phyloP scores from a whole-genome alignment of 2,113 vertebrate genomes.

The Gadus macrocephalus region DNA sequence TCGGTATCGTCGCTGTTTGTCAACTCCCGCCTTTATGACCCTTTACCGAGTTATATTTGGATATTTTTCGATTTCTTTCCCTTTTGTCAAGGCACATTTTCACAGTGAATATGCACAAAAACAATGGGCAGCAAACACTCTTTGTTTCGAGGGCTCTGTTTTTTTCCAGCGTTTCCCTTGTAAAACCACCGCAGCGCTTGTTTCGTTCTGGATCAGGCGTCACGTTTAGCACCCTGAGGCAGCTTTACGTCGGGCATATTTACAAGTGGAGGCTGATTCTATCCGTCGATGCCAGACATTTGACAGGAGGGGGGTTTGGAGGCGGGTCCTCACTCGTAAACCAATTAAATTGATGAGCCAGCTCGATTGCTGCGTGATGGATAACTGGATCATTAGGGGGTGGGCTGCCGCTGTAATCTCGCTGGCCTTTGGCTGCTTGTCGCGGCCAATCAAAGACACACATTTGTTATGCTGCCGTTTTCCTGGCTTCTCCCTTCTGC shows the following conservation, averaged over 20 bases:
- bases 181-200: no score
- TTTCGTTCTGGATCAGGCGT: no score
- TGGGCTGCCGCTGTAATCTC: conserved; percentile 50
- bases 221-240: neutral
- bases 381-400: conserved; percentile 52
- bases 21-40: no score
- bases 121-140: no score
- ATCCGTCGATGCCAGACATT: conserved; percentile 37
- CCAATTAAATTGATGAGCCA: conserved; percentile 64
- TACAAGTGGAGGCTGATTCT: conserved; percentile 30
- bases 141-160: no score
- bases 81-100: no score
- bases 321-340: conserved; percentile 43
- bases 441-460: conserved; percentile 40
- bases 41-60: no score
- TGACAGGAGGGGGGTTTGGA: conserved; percentile 32
- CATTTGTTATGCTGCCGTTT: conserved; percentile 15
- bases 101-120: no score
- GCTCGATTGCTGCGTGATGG: conserved; percentile 48
- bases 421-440: conserved; percentile 41
- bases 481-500: neutral
- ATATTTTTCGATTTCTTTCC: no score
- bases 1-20: no score
- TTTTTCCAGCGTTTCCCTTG: no score
- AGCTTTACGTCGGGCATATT: conserved; percentile 37